Conservation (phyloP, 1,140 invertebrate genomes). For the Euwallacea fornicatus region DNA sequence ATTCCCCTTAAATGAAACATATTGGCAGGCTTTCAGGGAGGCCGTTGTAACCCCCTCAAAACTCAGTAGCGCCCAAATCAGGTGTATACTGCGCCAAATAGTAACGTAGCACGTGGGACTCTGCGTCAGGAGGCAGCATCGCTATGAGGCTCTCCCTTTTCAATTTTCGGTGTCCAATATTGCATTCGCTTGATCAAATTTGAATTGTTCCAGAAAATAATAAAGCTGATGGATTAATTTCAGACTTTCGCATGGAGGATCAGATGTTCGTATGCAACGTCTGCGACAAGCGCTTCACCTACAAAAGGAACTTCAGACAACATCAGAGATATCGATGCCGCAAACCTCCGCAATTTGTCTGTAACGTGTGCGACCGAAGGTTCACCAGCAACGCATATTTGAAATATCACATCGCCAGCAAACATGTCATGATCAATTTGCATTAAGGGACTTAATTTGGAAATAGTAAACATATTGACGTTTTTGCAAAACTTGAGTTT, state of each 20-base stretch:
- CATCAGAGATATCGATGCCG: constrained; percentile 57
- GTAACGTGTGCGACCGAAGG: constrained; percentile 34
- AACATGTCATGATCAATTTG: neutral
- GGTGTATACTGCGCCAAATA: too few species aligned
- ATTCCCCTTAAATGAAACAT: too few species aligned
- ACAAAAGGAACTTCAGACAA: constrained; percentile 40
- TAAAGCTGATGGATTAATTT: neutral
- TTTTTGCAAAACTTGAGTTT: neutral
- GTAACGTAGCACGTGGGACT: too few species aligned
- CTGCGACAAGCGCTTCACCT: constrained; percentile 16
- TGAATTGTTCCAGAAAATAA: neutral
- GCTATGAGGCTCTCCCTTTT: neutral
- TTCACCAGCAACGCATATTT: constrained; percentile 43
- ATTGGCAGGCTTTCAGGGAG: too few species aligned
- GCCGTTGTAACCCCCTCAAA: too few species aligned
- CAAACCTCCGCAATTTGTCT: constrained; percentile 42
- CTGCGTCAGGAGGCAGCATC: neutral
- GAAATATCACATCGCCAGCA: constrained; percentile 19
- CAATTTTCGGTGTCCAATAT: neutral
- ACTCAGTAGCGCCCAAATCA: too few species aligned
- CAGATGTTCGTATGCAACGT: constrained; percentile 18
- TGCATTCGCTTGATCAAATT: neutral
- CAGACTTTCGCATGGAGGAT: constrained; percentile 13
- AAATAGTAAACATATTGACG: neutral
- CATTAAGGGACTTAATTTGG: too few species aligned